Conservation (phyloP, 2,113 vertebrate species). For the Mustela nigripes region DNA sequence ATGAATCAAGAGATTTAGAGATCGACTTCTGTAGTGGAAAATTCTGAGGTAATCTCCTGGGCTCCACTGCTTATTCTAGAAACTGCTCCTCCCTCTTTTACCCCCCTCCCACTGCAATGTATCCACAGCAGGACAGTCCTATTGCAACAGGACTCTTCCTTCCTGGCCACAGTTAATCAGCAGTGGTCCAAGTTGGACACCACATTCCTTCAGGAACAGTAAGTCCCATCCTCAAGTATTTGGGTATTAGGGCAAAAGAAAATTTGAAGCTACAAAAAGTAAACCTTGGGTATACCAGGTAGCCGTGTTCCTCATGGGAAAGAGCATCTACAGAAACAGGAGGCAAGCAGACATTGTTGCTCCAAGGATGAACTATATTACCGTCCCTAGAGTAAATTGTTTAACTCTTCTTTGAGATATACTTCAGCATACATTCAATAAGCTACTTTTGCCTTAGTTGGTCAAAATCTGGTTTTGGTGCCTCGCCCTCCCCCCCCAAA, state of each 20-base stretch:
- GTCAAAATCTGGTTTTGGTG: conserved; percentile 37
- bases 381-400: not conserved
- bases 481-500: not conserved
- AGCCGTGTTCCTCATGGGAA: not conserved
- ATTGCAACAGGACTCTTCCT: not conserved
- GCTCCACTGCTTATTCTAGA: not conserved
- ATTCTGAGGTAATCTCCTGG: not conserved
- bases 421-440: not conserved
- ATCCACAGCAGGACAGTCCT: not conserved
- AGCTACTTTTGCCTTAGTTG: not conserved
- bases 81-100: not conserved
- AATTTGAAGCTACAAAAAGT: not conserved
- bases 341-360: not conserved
- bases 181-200: not conserved
- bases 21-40: conserved; percentile 10
- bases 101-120: not conserved
- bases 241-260: not conserved
- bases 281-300: not conserved
- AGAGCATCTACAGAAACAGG: not conserved
- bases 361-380: not conserved
- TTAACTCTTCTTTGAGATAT: not conserved
- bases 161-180: not conserved
- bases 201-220: not conserved
- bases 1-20: not conserved
- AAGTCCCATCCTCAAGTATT: not conserved